Percentiles rank a stretch among this genome's conserved stretches.
phyloP scores from a whole-genome alignment of 2,888 invertebrate genomes.

The Tachina grossa region DNA sequence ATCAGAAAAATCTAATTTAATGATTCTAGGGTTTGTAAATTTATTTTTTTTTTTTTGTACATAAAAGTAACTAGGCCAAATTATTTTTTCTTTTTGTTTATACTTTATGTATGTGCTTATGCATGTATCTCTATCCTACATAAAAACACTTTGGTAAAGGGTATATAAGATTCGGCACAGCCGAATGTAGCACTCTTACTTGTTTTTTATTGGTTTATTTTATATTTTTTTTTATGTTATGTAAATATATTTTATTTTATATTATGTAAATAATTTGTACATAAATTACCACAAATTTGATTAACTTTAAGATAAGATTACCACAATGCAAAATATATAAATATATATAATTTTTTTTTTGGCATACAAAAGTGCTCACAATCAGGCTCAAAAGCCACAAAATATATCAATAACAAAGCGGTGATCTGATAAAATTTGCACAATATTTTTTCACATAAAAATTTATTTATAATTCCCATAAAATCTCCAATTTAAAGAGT shows the following conservation, averaged over 20 bases:
- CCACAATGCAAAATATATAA: not conserved
- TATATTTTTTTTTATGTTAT: too few relatives aligned
- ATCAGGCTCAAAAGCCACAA: conserved; percentile 15
- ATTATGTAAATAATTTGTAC: not conserved
- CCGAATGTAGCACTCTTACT: too few relatives aligned
- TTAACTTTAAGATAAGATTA: not conserved
- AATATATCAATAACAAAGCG: not conserved
- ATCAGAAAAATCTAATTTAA: too few relatives aligned
- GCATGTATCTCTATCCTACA: too few relatives aligned
- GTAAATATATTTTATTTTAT: not conserved
- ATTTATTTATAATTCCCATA: conserved; percentile 13
- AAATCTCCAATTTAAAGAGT: conserved; percentile 20
- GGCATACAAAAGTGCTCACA: not conserved
- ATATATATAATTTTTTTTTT: not conserved
- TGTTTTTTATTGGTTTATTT: too few relatives aligned
- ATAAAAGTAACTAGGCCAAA: too few relatives aligned
- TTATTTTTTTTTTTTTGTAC: too few relatives aligned
- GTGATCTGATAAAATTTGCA: conserved; percentile 2
- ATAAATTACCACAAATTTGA: not conserved
- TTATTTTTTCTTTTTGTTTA: too few relatives aligned
- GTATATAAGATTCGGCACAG: too few relatives aligned
- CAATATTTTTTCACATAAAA: not conserved
- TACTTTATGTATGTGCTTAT: too few relatives aligned
- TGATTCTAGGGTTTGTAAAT: too few relatives aligned
- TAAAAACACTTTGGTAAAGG: too few relatives aligned